Percentiles rank a stretch among this genome's conserved stretches.
These are phyloP conservation scores for Mareca penelope DNA, from an alignment of 2,797 vertebrate genomes.

Conservation along the genomic window DNA sequence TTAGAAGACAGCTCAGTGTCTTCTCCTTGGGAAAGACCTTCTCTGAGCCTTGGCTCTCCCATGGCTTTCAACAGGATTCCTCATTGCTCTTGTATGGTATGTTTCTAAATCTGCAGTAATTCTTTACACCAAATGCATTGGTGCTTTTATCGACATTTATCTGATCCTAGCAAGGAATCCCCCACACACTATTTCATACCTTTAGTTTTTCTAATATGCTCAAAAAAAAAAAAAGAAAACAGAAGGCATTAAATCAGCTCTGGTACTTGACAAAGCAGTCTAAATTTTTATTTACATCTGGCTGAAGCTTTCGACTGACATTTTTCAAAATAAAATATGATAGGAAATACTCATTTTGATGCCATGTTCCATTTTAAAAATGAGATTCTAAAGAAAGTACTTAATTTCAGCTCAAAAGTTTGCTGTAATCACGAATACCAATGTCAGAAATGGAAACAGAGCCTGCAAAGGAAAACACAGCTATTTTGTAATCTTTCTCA, in stretches of 20 bases:
- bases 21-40: background rate
- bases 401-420: constrained; percentile 9
- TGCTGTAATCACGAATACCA: background rate
- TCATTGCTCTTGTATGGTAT: background rate
- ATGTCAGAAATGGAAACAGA: background rate
- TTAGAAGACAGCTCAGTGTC: background rate
- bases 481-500: background rate
- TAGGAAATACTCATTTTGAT: background rate
- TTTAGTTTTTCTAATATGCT: constrained; percentile 2
- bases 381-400: constrained; percentile 5
- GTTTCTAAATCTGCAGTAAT: background rate
- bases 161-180: constrained; percentile 31
- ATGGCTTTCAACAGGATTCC: background rate
- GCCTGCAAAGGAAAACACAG: background rate
- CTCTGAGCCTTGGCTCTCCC: background rate
- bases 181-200: background rate
- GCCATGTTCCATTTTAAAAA: constrained; percentile 14
- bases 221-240: background rate
- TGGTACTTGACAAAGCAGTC: background rate
- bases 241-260: constrained; percentile 16
- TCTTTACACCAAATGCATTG: background rate
- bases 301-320: constrained; percentile 34
- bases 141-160: background rate
- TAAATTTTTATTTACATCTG: constrained; percentile 18
- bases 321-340: constrained; percentile 19